Evolutionary conservation across 2,113 vertebrate genomes (phyloP), one percentile per base, ranked within the genome.

Genomic region (Rana temporaria): DNA sequence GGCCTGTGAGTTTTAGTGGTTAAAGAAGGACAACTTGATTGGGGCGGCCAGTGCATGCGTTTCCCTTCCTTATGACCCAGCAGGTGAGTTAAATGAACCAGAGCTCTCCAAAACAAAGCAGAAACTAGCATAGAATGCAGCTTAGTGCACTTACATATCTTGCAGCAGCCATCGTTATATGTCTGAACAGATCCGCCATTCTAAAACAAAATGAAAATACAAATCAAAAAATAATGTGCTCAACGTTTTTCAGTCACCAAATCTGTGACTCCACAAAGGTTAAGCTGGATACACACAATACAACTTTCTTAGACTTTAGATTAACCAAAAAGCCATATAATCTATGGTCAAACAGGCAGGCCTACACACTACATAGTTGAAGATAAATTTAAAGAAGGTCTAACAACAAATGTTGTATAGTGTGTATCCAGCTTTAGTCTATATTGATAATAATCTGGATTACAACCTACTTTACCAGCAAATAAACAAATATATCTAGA

Each of bases 141-240:
- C 86, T 80, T 85, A 89, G 67, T 24, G 86, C 82, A 98, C 97
- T 99, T 95, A 99, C 98, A 99, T 88, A 95, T 99, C 92, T 91
- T 97, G 94, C 97, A 99, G 94, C 98, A 99, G 89, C 97, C 97
- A 78, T 97, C 96, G 55, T 96, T 96, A 84, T 95, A 99, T 6
- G 88, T 95, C 90, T 97, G 95, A 85, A 98, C 93, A 86, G 92
- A 87, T 42, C 98, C 98, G 56, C 98, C 98, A 87, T 93, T 98
- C 98, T 99, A 92, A 72, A 74, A 90, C 88, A 85, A 84, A 91
- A 81, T 8, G 15, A 85, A 89, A 85, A 52, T 19, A 77, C 18
- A 83, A 84, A 86, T 88, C 65, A 90, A 91, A 88, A 90, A 70
- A 86, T 82, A 88, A 66, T 85, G 82, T 89, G 86, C 75, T 72